Conservation (phyloP, 2,113 vertebrate genomes). For the Nyctereutes procyonoides region DNA sequence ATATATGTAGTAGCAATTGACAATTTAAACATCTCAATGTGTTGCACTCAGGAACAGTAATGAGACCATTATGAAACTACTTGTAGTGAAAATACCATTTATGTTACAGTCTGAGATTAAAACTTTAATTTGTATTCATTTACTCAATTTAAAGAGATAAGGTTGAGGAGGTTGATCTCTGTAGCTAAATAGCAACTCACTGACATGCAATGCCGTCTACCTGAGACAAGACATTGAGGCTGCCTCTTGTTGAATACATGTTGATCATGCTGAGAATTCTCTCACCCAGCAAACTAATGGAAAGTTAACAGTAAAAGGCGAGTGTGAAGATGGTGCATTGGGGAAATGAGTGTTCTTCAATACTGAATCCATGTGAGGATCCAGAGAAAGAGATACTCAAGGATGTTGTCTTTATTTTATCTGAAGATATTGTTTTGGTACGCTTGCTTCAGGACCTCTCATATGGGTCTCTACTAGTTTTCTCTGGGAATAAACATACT, state of each 20-base stretch:
- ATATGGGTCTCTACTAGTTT: background rate
- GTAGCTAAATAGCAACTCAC: conserved; percentile 4
- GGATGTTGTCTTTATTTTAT: background rate
- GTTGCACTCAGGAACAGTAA: conserved; percentile 68
- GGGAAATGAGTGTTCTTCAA: background rate
- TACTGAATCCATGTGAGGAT: background rate
- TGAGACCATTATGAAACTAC: conserved; percentile 70
- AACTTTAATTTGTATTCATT: conserved; percentile 70
- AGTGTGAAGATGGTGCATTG: background rate
- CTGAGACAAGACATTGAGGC: background rate
- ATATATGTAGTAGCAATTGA: conserved; percentile 66
- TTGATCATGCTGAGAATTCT: background rate
- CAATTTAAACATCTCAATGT: conserved; percentile 75
- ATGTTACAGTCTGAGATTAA: conserved; percentile 68
- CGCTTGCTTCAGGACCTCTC: background rate
- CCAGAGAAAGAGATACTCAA: background rate
- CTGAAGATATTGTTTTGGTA: background rate
- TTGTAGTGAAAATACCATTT: conserved; percentile 65
- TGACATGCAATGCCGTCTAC: background rate
- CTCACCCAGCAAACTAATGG: background rate
- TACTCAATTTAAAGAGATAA: conserved; percentile 59
- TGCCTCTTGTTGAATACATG: background rate
- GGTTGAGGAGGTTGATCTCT: background rate
- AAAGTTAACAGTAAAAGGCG: background rate
- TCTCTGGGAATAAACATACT: background rate